These are phyloP conservation scores for Drosophila ananassae DNA, from an alignment of 1,140 invertebrate species.

Conservation along the genomic window DNA sequence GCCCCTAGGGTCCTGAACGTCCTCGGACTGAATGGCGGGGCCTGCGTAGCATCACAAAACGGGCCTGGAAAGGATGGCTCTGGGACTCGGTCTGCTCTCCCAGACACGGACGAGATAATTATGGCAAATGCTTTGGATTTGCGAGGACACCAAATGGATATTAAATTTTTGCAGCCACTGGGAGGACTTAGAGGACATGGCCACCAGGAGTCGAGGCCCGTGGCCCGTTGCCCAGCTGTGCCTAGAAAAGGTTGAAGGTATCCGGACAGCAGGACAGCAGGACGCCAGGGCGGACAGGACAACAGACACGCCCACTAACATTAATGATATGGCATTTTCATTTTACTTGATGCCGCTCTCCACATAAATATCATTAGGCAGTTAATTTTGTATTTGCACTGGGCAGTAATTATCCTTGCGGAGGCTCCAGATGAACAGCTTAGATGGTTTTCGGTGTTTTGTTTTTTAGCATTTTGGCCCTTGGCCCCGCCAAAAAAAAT, in stretches of 20 bases:
- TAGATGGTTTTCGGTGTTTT: too few relatives aligned
- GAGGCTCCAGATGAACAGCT: neutral
- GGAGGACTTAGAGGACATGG: neutral
- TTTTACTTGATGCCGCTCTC: constrained; percentile 12
- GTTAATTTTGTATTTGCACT: constrained; percentile 47
- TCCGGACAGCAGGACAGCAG: neutral
- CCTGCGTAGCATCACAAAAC: constrained; percentile 42
- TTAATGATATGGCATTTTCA: constrained; percentile 39
- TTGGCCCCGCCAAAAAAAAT: neutral
- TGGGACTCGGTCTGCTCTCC: constrained; percentile 3
- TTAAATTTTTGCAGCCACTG: constrained; percentile 46
- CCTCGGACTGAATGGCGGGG: constrained; percentile 16
- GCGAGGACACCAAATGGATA: constrained; percentile 42
- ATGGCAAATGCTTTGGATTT: constrained; percentile 50
- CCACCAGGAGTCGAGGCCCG: neutral
- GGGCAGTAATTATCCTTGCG: constrained; percentile 36
- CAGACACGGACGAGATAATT: constrained; percentile 36
- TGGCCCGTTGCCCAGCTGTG: constrained; percentile 14
- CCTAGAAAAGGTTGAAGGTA: constrained; percentile 11
- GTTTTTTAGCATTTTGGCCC: neutral
- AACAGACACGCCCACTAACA: neutral
- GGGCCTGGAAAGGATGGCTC: constrained; percentile 4
- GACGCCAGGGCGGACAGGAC: neutral
- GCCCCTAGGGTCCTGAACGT: neutral
- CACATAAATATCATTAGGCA: constrained; percentile 42